phyloP scores from a whole-genome alignment of 1,140 invertebrate genomes.

The Vanessa tameamea region DNA sequence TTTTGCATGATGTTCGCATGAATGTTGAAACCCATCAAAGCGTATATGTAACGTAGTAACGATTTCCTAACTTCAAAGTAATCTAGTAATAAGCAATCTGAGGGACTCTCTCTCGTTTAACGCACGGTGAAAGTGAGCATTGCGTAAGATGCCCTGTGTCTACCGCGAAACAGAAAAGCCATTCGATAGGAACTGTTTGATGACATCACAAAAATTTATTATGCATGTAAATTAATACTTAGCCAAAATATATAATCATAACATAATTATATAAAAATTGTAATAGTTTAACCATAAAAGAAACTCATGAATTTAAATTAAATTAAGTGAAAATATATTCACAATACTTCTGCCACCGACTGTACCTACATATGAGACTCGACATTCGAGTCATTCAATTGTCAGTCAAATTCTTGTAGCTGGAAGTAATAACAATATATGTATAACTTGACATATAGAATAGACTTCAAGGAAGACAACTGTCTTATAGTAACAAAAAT shows the following conservation, averaged over 20 bases:
- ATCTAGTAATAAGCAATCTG: slow-evolving; percentile 70
- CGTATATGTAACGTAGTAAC: slow-evolving; percentile 30
- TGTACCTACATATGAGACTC: too few relatives aligned
- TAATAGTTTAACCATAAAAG: too few relatives aligned
- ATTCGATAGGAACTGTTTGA: not conserved
- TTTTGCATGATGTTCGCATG: slow-evolving; percentile 8
- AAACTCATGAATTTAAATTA: too few relatives aligned
- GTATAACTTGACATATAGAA: too few relatives aligned
- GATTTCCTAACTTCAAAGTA: slow-evolving; percentile 41
- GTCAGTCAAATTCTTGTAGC: too few relatives aligned
- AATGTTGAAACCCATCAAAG: slow-evolving; percentile 17
- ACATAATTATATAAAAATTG: not conserved
- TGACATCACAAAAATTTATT: not conserved
- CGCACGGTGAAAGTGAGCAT: slow-evolving; percentile 63
- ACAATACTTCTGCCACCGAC: too few relatives aligned
- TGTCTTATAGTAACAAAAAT: too few relatives aligned
- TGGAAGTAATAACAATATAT: too few relatives aligned
- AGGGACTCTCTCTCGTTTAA: slow-evolving; percentile 63
- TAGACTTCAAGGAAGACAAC: too few relatives aligned
- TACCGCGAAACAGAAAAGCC: slow-evolving; percentile 51
- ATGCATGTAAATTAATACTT: not conserved
- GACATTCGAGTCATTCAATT: too few relatives aligned
- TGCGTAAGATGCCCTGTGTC: slow-evolving; percentile 59
- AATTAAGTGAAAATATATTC: too few relatives aligned
- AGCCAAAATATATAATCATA: not conserved